A percentile compares a stretch with the other conserved stretches of the same genome.
Evolutionary conservation across 2,113 vertebrate species (phyloP).

Genomic region (Crotalus horridus): DNA sequence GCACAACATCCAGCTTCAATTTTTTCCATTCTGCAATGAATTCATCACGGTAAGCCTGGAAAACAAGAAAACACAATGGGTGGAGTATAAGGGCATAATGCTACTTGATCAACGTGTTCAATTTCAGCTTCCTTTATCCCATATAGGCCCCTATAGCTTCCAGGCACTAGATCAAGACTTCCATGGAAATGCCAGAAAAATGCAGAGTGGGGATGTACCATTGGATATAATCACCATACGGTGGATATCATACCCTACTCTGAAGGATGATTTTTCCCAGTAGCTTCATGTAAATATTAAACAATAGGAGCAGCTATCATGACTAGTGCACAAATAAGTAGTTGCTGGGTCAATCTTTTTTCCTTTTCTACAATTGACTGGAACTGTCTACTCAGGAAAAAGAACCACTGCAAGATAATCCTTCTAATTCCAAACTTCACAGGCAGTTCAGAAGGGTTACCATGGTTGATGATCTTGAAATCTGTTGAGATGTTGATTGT

Average conservation of each 20-base stretch:
- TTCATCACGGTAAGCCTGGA: slow-evolving; percentile 73
- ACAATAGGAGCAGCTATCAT: background rate
- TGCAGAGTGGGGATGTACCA: background rate
- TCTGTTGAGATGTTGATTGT: background rate
- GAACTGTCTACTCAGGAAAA: background rate
- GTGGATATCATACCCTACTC: background rate
- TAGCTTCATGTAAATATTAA: background rate
- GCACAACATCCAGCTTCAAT: slow-evolving; percentile 79
- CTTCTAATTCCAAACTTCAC: background rate
- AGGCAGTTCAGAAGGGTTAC: background rate
- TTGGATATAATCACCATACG: background rate
- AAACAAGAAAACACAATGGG: background rate
- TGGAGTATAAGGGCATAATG: background rate
- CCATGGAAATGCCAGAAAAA: background rate
- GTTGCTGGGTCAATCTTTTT: background rate
- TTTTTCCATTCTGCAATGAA: slow-evolving; percentile 79
- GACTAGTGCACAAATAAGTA: background rate
- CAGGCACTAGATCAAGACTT: background rate
- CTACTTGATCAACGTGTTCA: background rate
- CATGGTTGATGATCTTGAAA: background rate
- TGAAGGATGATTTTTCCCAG: background rate
- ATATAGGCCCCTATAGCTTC: background rate
- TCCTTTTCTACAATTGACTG: background rate
- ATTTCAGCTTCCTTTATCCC: background rate
- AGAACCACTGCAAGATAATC: background rate